Evolutionary conservation across 37 sponge, comb jelly and placozoan species (phyloP), one percentile per base, ranked within the genome.

Genomic region (Mnemiopsis leidyi): DNA sequence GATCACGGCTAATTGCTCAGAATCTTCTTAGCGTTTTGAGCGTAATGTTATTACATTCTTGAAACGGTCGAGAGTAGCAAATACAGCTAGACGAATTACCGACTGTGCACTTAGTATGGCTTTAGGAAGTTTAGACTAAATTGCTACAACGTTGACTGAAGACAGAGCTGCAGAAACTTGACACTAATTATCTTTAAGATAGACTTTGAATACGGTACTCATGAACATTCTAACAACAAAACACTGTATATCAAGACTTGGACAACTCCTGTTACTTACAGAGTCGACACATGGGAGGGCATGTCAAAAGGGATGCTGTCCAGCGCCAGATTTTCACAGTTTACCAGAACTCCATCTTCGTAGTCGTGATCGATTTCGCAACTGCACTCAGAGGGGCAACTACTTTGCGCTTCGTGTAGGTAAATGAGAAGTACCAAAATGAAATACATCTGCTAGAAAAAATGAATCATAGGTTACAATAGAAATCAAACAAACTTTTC

Each of bases 211-310:
- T 69, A 69, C n/a, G n/a, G n/a, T n/a, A 69, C 29, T 23, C 2
- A 25, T 69, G 21, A 69, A 21, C 21, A 28, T 69, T 28, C 73
- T 69, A 25, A 25, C 73, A 69, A 69, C 29, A 69, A 69, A 69
- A 25, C n/a, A n/a, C n/a, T n/a, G n/a, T n/a, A n/a, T n/a, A n/a
- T n/a, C n/a, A n/a, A n/a, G n/a, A n/a, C n/a, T n/a, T n/a, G n/a
- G n/a, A n/a, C 20, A 20, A 21, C n/a, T n/a, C n/a, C n/a, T n/a
- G n/a, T n/a, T n/a, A 85, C 90, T 85, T 85, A 85, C 90, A 85
- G 61, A 36, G 90, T 85, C 24, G 90, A 40, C n/a, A 40, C 61
- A 40, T 85, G 90, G 26, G 90, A 38, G 9, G 90, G 90, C 23
- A 85, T 85, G 24, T 39, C 90, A 13, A 85, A 16, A 25, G 90